A percentile compares a stretch with the other conserved stretches of the same genome.
These are phyloP conservation scores for Pithys albifrons DNA, from an alignment of 2,113 vertebrate species.

Conservation along the genomic window DNA sequence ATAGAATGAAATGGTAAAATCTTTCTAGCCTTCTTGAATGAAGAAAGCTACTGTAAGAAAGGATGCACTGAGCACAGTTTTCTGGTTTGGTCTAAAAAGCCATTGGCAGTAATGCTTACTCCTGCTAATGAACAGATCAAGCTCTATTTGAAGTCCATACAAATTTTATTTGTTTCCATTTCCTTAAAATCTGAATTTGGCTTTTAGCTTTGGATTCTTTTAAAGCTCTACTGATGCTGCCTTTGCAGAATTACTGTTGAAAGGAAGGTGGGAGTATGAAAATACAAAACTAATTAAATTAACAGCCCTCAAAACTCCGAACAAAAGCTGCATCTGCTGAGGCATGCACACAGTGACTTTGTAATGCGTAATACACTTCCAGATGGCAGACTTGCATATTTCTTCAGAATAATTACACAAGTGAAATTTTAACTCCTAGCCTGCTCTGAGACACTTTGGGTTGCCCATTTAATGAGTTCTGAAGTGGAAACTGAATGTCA, in stretches of 20 bases:
- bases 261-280: conserved; percentile 61
- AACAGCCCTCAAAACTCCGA: conserved; percentile 60
- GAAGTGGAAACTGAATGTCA: neutral
- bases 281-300: conserved; percentile 69
- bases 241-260: conserved; percentile 32
- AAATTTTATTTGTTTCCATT: neutral
- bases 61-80: neutral
- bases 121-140: neutral
- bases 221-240: neutral
- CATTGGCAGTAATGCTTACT: neutral
- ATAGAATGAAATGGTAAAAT: neutral
- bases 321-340: conserved; percentile 70
- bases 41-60: neutral
- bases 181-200: neutral
- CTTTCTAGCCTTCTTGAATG: neutral
- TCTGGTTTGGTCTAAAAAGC: neutral
- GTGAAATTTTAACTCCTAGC: conserved; percentile 57
- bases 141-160: neutral
- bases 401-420: conserved; percentile 47
- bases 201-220: neutral
- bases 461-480: conserved; percentile 8
- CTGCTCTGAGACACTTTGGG: neutral
- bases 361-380: conserved; percentile 57
- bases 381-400: conserved; percentile 65
- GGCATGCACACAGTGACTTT: conserved; percentile 53